These are phyloP conservation scores for Acanthacorydalis orientalis DNA, from an alignment of 2,888 invertebrate species.

Conservation along the genomic window DNA sequence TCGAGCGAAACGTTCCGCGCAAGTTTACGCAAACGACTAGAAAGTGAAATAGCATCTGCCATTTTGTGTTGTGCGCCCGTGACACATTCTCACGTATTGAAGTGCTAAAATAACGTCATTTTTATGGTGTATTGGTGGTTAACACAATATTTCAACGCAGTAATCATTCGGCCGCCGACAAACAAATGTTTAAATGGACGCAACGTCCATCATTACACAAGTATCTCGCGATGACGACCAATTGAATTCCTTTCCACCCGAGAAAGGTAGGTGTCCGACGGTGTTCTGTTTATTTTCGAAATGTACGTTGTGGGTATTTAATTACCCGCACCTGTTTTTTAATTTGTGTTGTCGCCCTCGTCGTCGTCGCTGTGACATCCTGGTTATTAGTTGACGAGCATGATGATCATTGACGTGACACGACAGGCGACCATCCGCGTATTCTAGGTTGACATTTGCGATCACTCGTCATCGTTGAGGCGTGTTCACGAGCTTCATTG, in stretches of 20 bases:
- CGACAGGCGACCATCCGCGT: too few relatives aligned
- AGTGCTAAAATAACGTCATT: conserved; percentile 9
- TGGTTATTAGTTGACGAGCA: too few relatives aligned
- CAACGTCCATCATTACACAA: conserved; percentile 97
- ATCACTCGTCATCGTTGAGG: too few relatives aligned
- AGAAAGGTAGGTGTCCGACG: conserved; percentile 57
- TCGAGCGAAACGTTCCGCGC: not conserved
- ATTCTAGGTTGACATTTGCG: too few relatives aligned
- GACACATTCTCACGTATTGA: conserved; percentile 3
- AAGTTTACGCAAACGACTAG: conserved; percentile 1
- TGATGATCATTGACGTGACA: too few relatives aligned
- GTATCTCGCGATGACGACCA: conserved; percentile 96
- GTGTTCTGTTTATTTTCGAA: too few relatives aligned
- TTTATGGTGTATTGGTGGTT: conserved; percentile 14
- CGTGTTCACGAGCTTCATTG: too few relatives aligned
- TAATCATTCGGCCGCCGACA: conserved; percentile 13
- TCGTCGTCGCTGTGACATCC: too few relatives aligned
- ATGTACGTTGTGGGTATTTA: too few relatives aligned
- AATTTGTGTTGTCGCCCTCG: too few relatives aligned
- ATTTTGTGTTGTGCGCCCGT: conserved; percentile 19
- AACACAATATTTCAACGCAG: conserved; percentile 6
- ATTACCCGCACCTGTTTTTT: conserved; percentile 1
- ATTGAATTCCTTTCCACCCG: conserved; percentile 78
- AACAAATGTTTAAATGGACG: conserved; percentile 81
- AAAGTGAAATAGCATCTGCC: conserved; percentile 19